These are phyloP conservation scores for Tragopan temminckii DNA, from an alignment of 2,797 vertebrate species.

Conservation along the genomic window DNA sequence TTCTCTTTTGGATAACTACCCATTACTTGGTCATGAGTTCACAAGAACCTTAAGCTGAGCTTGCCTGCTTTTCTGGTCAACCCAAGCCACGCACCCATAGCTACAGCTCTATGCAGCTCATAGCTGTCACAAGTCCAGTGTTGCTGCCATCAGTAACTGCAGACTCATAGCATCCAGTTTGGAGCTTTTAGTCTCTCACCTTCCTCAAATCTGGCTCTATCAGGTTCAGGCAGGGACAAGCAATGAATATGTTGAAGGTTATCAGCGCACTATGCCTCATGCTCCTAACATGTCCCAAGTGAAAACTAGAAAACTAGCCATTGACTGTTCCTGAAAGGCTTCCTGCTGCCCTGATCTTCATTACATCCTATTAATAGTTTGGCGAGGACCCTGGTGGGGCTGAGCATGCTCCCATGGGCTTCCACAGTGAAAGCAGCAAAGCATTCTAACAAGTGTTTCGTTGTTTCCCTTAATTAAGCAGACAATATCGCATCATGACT, in stretches of 20 bases:
- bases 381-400: background rate
- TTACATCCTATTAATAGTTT: background rate
- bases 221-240: conserved; percentile 44
- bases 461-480: conserved; percentile 38
- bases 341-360: background rate
- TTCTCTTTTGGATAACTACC: background rate
- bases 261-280: background rate
- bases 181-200: background rate
- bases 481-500: background rate
- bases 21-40: background rate
- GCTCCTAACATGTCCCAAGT: fast-evolving
- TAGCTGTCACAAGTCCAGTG: background rate
- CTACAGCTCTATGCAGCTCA: fast-evolving
- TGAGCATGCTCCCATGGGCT: background rate
- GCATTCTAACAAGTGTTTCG: background rate
- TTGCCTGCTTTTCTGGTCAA: background rate
- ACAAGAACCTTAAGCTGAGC: background rate
- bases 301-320: conserved; percentile 17
- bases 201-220: background rate
- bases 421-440: background rate
- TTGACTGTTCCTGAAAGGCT: background rate
- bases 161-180: background rate
- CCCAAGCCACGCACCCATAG: fast-evolving
- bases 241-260: background rate
- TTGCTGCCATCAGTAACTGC: background rate